A percentile compares a stretch with the other conserved stretches of the same genome.
Evolutionary conservation across 2,888 invertebrate species (phyloP).

Genomic region (Chloromyia formosa): DNA sequence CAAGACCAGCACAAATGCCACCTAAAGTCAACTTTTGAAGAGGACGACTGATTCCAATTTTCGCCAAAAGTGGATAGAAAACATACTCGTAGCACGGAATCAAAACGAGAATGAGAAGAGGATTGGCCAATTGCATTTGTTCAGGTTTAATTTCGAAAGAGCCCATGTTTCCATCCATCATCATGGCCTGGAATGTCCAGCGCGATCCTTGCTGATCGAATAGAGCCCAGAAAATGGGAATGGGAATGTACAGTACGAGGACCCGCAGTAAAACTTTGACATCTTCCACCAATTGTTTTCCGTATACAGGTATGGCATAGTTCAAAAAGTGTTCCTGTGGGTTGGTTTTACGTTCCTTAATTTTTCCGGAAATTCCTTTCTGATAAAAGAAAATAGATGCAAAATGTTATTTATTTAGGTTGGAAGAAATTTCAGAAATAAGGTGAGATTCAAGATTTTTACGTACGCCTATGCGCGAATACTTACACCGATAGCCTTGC

Average conservation of each 20-base stretch:
- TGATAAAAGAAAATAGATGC: slow-evolving; percentile 56
- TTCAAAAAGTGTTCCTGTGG: slow-evolving; percentile 86
- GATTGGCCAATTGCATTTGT: slow-evolving; percentile 94
- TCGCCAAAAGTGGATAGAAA: slow-evolving; percentile 81
- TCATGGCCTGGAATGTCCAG: slow-evolving; percentile 92
- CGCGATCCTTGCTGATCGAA: slow-evolving; percentile 93
- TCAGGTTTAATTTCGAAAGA: slow-evolving; percentile 84
- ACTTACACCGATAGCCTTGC: slow-evolving; percentile 73
- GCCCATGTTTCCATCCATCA: slow-evolving; percentile 85
- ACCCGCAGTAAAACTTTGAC: slow-evolving; percentile 81
- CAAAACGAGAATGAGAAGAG: slow-evolving; percentile 81
- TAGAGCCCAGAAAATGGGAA: slow-evolving; percentile 93
- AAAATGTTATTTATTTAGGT: not conserved
- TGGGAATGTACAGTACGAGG: slow-evolving; percentile 80
- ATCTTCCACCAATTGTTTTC: slow-evolving; percentile 75
- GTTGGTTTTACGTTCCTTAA: slow-evolving; percentile 62
- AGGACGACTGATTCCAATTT: slow-evolving; percentile 75
- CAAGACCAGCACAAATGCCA: slow-evolving; percentile 82
- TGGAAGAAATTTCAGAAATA: not conserved
- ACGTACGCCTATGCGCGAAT: no score
- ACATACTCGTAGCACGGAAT: slow-evolving; percentile 85
- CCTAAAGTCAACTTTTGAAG: slow-evolving; percentile 89
- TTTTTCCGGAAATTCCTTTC: slow-evolving; percentile 66
- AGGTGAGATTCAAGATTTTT: no score
- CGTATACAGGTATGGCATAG: slow-evolving; percentile 79